phyloP scores from a whole-genome alignment of 2,888 invertebrate genomes.

The Oxytorus armatus region DNA sequence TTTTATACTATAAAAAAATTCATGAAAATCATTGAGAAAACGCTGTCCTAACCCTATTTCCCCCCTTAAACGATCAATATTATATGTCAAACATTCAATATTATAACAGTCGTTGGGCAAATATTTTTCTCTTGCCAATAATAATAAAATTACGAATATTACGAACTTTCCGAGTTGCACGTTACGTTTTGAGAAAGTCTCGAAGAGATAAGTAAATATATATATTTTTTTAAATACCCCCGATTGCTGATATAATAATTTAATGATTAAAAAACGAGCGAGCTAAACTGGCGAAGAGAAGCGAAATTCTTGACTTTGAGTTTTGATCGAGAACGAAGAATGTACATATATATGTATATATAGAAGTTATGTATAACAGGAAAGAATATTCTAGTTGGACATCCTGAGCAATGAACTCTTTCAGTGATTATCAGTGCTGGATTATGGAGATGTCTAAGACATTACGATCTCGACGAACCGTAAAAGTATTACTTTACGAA shows the following conservation, averaged over 20 bases:
- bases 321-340: constrained; percentile 25
- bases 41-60: too few species aligned
- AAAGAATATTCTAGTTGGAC: constrained; percentile 23
- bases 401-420: constrained; percentile 28
- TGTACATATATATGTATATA: constrained; percentile 1
- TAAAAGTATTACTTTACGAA: constrained; percentile 69
- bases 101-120: constrained; percentile 53
- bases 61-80: constrained; percentile 3
- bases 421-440: constrained; percentile 65
- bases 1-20: too few species aligned
- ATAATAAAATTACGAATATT: constrained; percentile 58
- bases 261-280: constrained; percentile 26
- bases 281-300: background rate
- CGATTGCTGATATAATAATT: constrained; percentile 33
- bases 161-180: constrained; percentile 40
- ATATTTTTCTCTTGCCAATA: constrained; percentile 53
- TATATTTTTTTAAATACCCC: constrained; percentile 8
- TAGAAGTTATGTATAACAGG: constrained; percentile 1
- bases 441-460: constrained; percentile 81
- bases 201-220: constrained; percentile 15
- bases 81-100: too few species aligned
- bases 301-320: constrained; percentile 40
- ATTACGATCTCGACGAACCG: constrained; percentile 75
- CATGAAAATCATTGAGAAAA: too few species aligned
- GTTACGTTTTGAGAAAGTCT: constrained; percentile 12